Base-by-base conservation (phyloP, 2,113 vertebrate genomes). In the Parotia lawesii region DNA sequence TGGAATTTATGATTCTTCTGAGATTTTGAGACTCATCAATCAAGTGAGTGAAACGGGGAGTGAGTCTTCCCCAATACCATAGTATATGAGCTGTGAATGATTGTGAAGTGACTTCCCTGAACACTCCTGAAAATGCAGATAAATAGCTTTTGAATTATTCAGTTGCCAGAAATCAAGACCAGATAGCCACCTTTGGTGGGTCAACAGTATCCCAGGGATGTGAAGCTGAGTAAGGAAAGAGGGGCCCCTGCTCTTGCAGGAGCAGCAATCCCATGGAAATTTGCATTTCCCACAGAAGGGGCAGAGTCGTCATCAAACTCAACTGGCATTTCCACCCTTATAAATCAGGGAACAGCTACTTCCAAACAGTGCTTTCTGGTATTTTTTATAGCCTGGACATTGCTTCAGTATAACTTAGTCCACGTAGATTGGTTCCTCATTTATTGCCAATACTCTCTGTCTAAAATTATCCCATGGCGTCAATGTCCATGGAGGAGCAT, bases 11-110 rank as follows among this genome's bases (percentile, higher is more conserved):
- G 47, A 74, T 87, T 89, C 73, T 92, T 94, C 22, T 56, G 90
- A 96, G 87, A 84, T 87, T 92, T 90, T 92, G 65, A 81, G 92
- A 64, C 31, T 83, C 72, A 94, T 79, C 89, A 60, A 51, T 84
- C 89, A 93, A 53, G 15, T 12, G 60, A 82, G 62, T 44, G 54
- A 42, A 88, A 76, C 0, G 0, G 56, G 42, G 56, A 76, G 29
- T 44, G 77, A 19, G 38, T 69, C n/a, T 76, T 62, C 38, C 62
- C 89, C 62, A 60, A 15, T 35, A 85, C 29, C 21, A 28, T 3
- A 79, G 84, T 10, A 35, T 22, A 40, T 31, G 27, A 91, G 28
- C 33, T 85, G 50, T 92, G 84, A 95, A 87, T 80, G 69, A 79
- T 51, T 61, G 78, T 51, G 54, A 73, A 89, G 54, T 89, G 66